phyloP scores from a whole-genome alignment of 2,113 vertebrate species.

The Erinaceus europaeus region DNA sequence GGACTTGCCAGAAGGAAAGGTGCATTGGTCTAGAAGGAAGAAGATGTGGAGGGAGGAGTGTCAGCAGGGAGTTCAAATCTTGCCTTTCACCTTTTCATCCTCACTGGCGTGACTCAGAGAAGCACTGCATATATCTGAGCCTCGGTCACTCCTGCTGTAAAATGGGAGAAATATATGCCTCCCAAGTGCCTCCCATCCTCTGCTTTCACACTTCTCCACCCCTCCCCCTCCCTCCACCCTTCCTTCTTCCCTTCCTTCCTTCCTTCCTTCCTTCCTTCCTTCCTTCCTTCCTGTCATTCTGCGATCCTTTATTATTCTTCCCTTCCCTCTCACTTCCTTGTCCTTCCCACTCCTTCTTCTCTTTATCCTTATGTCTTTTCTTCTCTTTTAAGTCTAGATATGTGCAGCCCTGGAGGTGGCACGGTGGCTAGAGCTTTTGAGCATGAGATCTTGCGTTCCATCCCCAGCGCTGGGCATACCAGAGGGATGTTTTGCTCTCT shows the following conservation, averaged over 20 bases:
- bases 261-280: too few relatives aligned
- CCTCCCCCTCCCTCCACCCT: not conserved
- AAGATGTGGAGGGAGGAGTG: not conserved
- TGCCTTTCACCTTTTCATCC: not conserved
- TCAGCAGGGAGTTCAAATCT: not conserved
- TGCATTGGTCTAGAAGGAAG: not conserved
- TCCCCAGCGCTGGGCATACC: too few relatives aligned
- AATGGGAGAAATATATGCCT: not conserved
- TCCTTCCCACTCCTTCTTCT: too few relatives aligned
- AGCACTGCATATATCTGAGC: not conserved
- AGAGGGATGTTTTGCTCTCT: too few relatives aligned
- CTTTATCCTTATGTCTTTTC: too few relatives aligned
- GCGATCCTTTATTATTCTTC: rapidly evolving
- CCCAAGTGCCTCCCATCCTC: not conserved
- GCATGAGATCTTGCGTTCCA: too few relatives aligned
- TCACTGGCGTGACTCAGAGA: not conserved
- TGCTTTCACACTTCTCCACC: too few relatives aligned
- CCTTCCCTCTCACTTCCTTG: not conserved
- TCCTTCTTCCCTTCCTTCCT: not conserved
- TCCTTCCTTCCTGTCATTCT: not conserved
- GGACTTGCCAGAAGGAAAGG: not conserved
- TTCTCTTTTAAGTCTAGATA: too few relatives aligned
- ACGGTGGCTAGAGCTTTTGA: too few relatives aligned
- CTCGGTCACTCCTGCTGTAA: not conserved
- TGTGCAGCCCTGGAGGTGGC: too few relatives aligned